Evolutionary conservation across 2,797 vertebrate genomes (phyloP).

Genomic region (Chelon labrosus): DNA sequence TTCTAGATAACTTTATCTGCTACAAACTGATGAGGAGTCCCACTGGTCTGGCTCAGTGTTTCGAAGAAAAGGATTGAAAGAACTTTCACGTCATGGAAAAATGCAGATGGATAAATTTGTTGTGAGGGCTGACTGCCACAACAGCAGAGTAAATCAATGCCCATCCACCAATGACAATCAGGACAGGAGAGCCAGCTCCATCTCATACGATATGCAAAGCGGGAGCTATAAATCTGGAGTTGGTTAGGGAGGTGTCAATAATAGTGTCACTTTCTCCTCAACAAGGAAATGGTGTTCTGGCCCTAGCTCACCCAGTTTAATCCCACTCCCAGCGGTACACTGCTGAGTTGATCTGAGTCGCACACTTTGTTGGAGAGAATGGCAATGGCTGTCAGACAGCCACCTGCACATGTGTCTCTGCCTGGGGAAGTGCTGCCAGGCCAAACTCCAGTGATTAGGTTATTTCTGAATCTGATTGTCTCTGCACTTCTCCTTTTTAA

Average conservation of each 20-base stretch:
- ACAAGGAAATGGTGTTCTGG: conserved; percentile 54
- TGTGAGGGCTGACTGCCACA: conserved; percentile 20
- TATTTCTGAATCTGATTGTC: conserved; percentile 70
- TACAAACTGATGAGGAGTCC: conserved; percentile 35
- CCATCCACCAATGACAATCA: conserved; percentile 50
- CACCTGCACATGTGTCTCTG: conserved; percentile 67
- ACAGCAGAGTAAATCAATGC: conserved; percentile 54
- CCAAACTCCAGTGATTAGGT: conserved; percentile 67
- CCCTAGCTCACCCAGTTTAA: conserved; percentile 63
- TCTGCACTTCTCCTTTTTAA: conserved; percentile 37
- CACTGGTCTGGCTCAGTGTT: conserved; percentile 16
- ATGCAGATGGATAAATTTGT: conserved; percentile 44
- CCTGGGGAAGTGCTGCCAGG: conserved; percentile 54
- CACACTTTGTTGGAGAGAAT: conserved; percentile 67
- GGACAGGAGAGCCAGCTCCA: conserved; percentile 38
- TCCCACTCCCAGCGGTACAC: conserved; percentile 54
- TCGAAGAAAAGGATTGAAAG: conserved; percentile 23
- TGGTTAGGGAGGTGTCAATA: conserved; percentile 62
- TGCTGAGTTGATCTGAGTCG: conserved; percentile 62
- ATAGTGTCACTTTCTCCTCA: conserved; percentile 56
- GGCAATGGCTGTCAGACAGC: conserved; percentile 68
- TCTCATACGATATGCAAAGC: conserved; percentile 55
- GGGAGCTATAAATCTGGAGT: conserved; percentile 46
- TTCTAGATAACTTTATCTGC: conserved; percentile 28
- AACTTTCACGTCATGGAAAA: conserved; percentile 57